Percentiles rank a stretch among this genome's conserved stretches.
Evolutionary conservation across 2,888 invertebrate genomes (phyloP).

Genomic region (Epsilonema sp.): DNA sequence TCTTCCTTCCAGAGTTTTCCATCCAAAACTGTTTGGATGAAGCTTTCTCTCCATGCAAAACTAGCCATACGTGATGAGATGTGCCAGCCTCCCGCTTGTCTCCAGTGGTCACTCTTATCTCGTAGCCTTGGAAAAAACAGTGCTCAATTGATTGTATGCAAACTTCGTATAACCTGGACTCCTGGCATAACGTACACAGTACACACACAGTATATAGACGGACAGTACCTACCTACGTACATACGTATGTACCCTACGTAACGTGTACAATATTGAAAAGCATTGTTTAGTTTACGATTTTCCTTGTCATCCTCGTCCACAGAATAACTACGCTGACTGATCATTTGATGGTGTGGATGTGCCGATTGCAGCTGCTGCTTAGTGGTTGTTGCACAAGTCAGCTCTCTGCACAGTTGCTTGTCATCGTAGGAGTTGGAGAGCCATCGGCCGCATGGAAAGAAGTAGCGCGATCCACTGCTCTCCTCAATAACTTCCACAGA

Average conservation of each 20-base stretch:
- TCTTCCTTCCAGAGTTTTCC: background rate
- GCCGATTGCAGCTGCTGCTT: background rate
- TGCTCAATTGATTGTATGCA: too few relatives aligned
- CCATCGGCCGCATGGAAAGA: conserved; percentile 31
- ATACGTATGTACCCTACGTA: too few relatives aligned
- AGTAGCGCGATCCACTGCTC: conserved; percentile 19
- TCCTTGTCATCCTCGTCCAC: too few relatives aligned
- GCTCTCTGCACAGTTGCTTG: conserved; percentile 17
- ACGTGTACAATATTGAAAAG: too few relatives aligned
- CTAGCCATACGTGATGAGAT: background rate
- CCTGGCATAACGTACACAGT: too few relatives aligned
- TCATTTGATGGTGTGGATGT: too few relatives aligned
- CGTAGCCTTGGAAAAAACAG: too few relatives aligned
- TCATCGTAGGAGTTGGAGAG: conserved; percentile 30
- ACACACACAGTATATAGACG: too few relatives aligned
- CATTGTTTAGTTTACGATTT: background rate
- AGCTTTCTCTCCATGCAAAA: background rate
- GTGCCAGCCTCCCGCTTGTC: conserved; percentile 20
- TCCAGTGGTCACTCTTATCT: background rate
- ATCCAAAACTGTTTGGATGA: background rate
- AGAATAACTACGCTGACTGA: too few relatives aligned
- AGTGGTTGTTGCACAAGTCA: background rate
- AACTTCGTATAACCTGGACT: too few relatives aligned
- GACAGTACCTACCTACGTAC: too few relatives aligned
- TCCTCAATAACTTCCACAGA: conserved; percentile 28